Evolutionary conservation across 2,888 invertebrate species (phyloP).

Genomic region (Hirtodrosophila confusa): DNA sequence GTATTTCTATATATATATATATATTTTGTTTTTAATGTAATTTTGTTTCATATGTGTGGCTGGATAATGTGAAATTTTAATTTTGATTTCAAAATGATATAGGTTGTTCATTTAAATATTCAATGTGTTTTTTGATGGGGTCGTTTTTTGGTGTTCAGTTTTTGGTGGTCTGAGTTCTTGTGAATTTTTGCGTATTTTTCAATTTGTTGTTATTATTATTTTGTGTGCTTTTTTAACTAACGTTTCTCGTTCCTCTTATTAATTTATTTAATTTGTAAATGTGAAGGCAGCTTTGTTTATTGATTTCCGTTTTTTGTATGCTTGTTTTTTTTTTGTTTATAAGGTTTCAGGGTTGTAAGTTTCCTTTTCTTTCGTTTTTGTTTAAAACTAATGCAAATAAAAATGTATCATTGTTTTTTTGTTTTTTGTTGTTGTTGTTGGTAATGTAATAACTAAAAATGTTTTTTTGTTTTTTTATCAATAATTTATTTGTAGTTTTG

Average conservation of each 20-base stretch:
- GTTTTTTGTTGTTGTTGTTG: not conserved
- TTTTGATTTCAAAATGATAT: conserved; percentile 14
- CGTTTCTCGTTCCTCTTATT: conserved; percentile 62
- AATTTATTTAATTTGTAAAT: conserved; percentile 80
- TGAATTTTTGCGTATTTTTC: conserved; percentile 53
- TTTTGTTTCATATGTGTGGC: conserved; percentile 19
- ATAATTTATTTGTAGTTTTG: conserved; percentile 49
- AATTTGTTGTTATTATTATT: conserved; percentile 64
- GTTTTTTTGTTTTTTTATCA: conserved; percentile 9
- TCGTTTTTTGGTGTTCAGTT: conserved; percentile 24
- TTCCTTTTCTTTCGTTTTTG: conserved; percentile 46
- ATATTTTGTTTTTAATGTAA: conserved; percentile 27
- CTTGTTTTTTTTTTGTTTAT: conserved; percentile 48
- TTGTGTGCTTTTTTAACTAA: conserved; percentile 75
- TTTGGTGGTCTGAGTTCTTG: conserved; percentile 42
- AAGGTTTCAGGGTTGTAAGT: conserved; percentile 52
- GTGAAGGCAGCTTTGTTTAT: conserved; percentile 84
- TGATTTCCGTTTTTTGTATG: conserved; percentile 82
- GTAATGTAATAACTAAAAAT: conserved; percentile 24
- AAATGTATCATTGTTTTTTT: conserved; percentile 6
- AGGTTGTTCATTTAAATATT: conserved; percentile 3
- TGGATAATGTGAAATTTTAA: conserved; percentile 10
- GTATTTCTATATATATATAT: conserved; percentile 12
- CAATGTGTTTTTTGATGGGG: conserved; percentile 25
- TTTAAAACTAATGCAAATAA: conserved; percentile 25